phyloP scores from a whole-genome alignment of 2,888 invertebrate genomes.

The Junonia oenone region DNA sequence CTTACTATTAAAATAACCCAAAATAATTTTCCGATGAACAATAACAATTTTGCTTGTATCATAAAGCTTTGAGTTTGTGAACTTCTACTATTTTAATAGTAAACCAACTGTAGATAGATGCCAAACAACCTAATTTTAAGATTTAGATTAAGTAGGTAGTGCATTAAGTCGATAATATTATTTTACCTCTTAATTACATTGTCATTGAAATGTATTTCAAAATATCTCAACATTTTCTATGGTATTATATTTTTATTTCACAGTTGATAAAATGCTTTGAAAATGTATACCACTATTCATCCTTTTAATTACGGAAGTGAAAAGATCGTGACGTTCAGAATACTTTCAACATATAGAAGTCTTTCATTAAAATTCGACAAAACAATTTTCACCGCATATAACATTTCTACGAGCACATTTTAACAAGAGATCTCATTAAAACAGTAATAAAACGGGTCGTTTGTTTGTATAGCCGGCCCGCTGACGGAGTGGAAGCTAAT shows the following conservation, averaged over 20 bases:
- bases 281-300: slow-evolving; percentile 3
- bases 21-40: slow-evolving; percentile 3
- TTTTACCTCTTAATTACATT: slow-evolving; percentile 3
- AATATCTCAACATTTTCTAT: not conserved
- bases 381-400: not conserved
- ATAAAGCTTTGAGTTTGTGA: not conserved
- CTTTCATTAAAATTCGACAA: not conserved
- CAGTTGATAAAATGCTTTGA: slow-evolving; percentile 4
- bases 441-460: slow-evolving; percentile 6
- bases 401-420: not conserved
- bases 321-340: not conserved
- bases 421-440: slow-evolving; percentile 5
- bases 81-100: slow-evolving; percentile 15
- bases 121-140: not conserved
- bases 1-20: slow-evolving; percentile 20
- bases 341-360: not conserved
- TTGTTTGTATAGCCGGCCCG: slow-evolving; percentile 61
- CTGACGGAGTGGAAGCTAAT: slow-evolving; percentile 89
- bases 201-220: not conserved
- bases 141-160: not conserved
- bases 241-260: slow-evolving; percentile 4
- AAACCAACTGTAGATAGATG: slow-evolving; percentile 5
- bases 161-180: not conserved
- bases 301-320: slow-evolving; percentile 8
- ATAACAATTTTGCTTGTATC: slow-evolving; percentile 12